Evolutionary conservation across 2,113 vertebrate genomes (phyloP).

Genomic region (Callorhinus ursinus): DNA sequence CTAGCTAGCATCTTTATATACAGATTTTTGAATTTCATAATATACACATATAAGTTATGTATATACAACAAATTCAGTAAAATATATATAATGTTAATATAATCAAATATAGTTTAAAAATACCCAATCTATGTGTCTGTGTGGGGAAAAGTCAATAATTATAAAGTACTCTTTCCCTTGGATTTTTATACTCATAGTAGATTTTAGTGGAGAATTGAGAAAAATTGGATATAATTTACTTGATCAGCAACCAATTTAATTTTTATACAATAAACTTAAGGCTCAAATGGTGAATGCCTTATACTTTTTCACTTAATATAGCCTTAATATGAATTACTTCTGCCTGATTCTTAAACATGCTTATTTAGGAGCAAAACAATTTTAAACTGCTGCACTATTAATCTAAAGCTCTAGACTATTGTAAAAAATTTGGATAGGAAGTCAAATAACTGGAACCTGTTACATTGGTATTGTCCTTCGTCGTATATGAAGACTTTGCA

Average conservation of each 20-base stretch:
- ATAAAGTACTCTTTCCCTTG: background rate
- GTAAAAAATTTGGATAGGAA: background rate
- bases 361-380: slow-evolving; percentile 31
- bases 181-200: background rate
- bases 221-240: slow-evolving; percentile 10
- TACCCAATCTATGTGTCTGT: background rate
- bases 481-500: background rate
- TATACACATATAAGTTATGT: background rate
- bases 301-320: slow-evolving; percentile 47
- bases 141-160: background rate
- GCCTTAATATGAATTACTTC: slow-evolving; percentile 55
- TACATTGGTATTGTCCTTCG: background rate
- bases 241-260: slow-evolving; percentile 32
- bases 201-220: background rate
- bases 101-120: background rate
- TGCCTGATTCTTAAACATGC: slow-evolving; percentile 42
- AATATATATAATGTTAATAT: background rate
- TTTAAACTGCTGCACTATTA: background rate
- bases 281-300: slow-evolving; percentile 18
- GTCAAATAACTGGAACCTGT: background rate
- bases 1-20: background rate
- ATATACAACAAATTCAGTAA: background rate
- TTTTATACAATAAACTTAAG: slow-evolving; percentile 41
- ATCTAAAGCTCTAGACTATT: background rate
- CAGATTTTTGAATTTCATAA: background rate